These are phyloP conservation scores for Ceratothoa steindachneri DNA, from an alignment of 2,888 invertebrate species.

Conservation along the genomic window DNA sequence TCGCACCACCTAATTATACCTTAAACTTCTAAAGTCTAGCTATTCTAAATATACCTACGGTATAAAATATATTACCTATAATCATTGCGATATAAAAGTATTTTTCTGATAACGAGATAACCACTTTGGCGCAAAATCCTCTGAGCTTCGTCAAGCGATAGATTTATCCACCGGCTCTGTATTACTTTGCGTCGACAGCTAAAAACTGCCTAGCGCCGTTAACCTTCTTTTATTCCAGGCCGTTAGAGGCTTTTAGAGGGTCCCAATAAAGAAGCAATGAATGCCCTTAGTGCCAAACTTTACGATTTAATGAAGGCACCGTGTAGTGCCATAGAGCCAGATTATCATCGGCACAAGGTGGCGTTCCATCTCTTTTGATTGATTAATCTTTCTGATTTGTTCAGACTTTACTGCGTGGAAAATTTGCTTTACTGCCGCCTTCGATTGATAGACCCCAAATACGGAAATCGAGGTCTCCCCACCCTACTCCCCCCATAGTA, in stretches of 20 bases:
- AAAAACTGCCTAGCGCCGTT: neutral
- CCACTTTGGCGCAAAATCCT: too few species aligned
- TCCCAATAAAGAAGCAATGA: neutral
- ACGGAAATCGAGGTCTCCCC: too few species aligned
- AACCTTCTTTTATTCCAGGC: neutral
- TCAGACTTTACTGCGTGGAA: neutral
- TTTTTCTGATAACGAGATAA: too few species aligned
- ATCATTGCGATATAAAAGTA: too few species aligned
- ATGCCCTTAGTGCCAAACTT: neutral
- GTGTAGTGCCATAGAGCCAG: neutral
- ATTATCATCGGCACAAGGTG: neutral
- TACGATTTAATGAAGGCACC: neutral
- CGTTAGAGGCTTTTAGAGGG: neutral
- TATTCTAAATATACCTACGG: too few species aligned
- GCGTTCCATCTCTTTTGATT: neutral
- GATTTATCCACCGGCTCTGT: neutral
- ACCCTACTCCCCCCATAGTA: too few species aligned
- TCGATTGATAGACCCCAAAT: neutral
- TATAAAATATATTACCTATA: too few species aligned
- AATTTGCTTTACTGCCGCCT: neutral
- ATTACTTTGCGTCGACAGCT: neutral
- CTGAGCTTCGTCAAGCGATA: neutral
- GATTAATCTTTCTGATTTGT: neutral
- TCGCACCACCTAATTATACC: too few species aligned
- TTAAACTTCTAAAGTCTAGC: too few species aligned